Conservation (phyloP, 2,888 invertebrate genomes). For the Melipona bicolor region DNA sequence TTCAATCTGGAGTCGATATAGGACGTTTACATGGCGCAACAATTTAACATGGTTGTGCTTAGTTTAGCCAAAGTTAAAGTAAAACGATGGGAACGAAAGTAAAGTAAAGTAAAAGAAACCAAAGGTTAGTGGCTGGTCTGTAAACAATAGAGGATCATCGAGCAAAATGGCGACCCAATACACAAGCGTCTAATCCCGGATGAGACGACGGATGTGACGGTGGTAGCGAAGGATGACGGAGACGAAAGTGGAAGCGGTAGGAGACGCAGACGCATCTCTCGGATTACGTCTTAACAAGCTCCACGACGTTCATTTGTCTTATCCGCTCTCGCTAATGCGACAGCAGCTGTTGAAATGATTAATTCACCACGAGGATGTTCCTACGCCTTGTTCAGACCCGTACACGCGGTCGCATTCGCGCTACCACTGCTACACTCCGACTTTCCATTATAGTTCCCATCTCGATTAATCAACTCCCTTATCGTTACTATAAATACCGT, state of each 20-base stretch:
- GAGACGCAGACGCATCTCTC: slow-evolving; percentile 80
- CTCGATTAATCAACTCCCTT: slow-evolving; percentile 67
- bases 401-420: slow-evolving; percentile 44
- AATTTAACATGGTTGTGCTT: not conserved
- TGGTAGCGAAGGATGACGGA: slow-evolving; percentile 47
- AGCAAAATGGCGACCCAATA: slow-evolving; percentile 76
- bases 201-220: slow-evolving; percentile 74
- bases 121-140: slow-evolving; percentile 6
- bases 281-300: slow-evolving; percentile 84
- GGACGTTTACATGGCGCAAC: not conserved
- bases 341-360: slow-evolving; percentile 84
- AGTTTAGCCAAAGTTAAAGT: not conserved
- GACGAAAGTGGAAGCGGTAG: slow-evolving; percentile 71
- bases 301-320: slow-evolving; percentile 84
- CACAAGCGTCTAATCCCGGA: slow-evolving; percentile 79
- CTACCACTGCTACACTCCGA: slow-evolving; percentile 36
- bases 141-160: slow-evolving; percentile 69
- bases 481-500: slow-evolving; percentile 62
- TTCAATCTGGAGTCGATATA: not conserved
- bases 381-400: slow-evolving; percentile 58
- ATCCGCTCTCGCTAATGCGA: slow-evolving; percentile 83
- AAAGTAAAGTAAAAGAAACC: not conserved
- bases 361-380: slow-evolving; percentile 79
- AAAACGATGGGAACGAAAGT: too few species aligned
- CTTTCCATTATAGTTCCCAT: slow-evolving; percentile 46